These are phyloP conservation scores for Magallana ariakensis DNA, from an alignment of 1,140 invertebrate genomes.

Conservation along the genomic window DNA sequence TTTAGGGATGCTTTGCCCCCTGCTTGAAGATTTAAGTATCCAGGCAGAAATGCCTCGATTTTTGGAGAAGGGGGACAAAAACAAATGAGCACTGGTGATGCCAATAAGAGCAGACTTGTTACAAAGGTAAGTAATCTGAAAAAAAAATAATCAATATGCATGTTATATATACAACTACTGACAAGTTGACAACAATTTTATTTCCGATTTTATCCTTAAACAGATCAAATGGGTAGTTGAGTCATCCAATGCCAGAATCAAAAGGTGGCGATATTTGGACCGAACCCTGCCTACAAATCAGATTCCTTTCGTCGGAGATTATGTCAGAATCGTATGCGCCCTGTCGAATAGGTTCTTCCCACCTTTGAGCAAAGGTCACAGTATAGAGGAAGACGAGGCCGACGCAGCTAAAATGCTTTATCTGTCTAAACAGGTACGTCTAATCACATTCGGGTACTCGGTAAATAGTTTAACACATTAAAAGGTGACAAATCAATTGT, in stretches of 20 bases:
- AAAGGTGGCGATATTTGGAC: conserved; percentile 35
- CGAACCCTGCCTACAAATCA: conserved; percentile 19
- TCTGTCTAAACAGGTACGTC: too few species aligned
- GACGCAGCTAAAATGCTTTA: too few species aligned
- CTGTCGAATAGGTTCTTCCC: too few species aligned
- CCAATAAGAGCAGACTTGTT: conserved; percentile 9
- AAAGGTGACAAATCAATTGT: too few species aligned
- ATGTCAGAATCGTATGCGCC: neutral
- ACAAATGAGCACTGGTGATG: neutral
- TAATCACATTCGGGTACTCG: too few species aligned
- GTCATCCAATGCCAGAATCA: conserved; percentile 36
- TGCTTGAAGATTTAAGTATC: conserved; percentile 33
- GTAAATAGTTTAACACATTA: too few species aligned
- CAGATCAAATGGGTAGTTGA: conserved; percentile 40
- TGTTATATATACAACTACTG: neutral
- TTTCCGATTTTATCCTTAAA: neutral
- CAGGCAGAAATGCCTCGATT: conserved; percentile 28
- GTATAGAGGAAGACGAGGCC: too few species aligned
- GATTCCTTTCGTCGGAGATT: neutral
- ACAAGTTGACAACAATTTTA: neutral
- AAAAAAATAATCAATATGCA: neutral
- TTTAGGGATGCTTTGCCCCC: conserved; percentile 18
- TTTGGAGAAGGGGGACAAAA: conserved; percentile 37
- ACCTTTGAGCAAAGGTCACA: too few species aligned
- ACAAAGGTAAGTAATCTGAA: neutral